Evolutionary conservation across 2,888 invertebrate species (phyloP), one percentile per base, ranked within the genome.

Genomic region (Mesochorus sp.): DNA sequence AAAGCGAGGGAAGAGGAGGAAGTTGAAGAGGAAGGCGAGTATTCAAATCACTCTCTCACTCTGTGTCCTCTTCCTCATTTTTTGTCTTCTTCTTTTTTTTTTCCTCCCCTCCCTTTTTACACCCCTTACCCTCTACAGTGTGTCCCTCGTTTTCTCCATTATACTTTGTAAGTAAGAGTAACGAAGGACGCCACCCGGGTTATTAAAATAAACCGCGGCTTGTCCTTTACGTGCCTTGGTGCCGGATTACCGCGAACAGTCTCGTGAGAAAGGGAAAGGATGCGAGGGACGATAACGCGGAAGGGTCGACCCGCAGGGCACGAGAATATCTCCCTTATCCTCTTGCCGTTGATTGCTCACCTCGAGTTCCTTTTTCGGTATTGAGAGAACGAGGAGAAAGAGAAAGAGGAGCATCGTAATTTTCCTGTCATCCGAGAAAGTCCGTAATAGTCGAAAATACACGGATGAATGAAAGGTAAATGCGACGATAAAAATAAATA

Each of bases 101-200:
- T 55, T 31, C 67, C 10, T 67, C 59, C 53, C 55, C 19, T 49
- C 47, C 17, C 44, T n/a, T n/a, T n/a, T n/a, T n/a, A n/a, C n/a
- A n/a, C n/a, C n/a, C n/a, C n/a, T n/a, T n/a, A n/a, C n/a, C n/a
- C n/a, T n/a, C n/a, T n/a, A n/a, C n/a, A n/a, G n/a, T n/a, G 71
- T 71, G 79, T 79, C 73, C 21, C 73, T 77, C 62, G 67, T 57
- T 62, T 68, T 49, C 59, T 74, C 42, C 70, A 74, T 78, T 78
- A 84, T 84, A 84, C 84, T 84, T 85, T 84, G 81, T 84, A 84
- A 84, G 82, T 81, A 81, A 84, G 81, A 82, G 82, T 84, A 84
- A 84, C 83, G 80, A 81, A 81, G 80, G 79, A 78, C 79, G 81
- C 81, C 80, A 79, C 72, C 79, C 76, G 80, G 79, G 81, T 82